Evolutionary conservation across 2,888 invertebrate species (phyloP).

Genomic region (Malachius bipustulatus): DNA sequence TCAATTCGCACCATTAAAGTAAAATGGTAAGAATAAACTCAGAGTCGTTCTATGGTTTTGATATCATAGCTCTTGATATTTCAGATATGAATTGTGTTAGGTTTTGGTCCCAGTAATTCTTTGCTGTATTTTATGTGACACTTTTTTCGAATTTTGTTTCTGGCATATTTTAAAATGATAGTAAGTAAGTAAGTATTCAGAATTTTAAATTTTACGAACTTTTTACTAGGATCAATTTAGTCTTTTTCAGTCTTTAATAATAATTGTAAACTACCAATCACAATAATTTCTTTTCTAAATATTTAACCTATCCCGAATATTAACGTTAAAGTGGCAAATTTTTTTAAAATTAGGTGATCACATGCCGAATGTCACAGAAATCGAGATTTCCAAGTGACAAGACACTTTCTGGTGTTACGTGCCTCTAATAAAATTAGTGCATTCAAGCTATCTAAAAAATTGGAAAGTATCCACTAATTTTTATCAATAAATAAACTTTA

Average conservation of each 20-base stretch:
- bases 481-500: slow-evolving; percentile 19
- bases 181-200: slow-evolving; percentile 21
- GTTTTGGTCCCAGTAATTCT: slow-evolving; percentile 37
- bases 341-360: slow-evolving; percentile 14
- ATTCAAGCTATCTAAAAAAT: no score
- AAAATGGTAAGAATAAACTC: slow-evolving; percentile 13
- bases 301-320: slow-evolving; percentile 21
- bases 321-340: slow-evolving; percentile 18
- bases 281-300: slow-evolving; percentile 23
- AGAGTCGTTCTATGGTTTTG: slow-evolving; percentile 25
- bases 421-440: no score
- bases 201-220: no score
- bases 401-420: slow-evolving; percentile 36
- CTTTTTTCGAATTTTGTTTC: slow-evolving; percentile 20
- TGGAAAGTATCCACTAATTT: no score
- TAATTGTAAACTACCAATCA: slow-evolving; percentile 35
- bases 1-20: slow-evolving; percentile 8
- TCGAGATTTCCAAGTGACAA: slow-evolving; percentile 28
- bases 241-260: slow-evolving; percentile 34
- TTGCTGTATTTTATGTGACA: slow-evolving; percentile 21
- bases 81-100: slow-evolving; percentile 35
- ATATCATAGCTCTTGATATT: slow-evolving; percentile 32
- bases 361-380: slow-evolving; percentile 23
- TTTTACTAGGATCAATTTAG: slow-evolving; percentile 10
- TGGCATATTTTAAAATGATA: slow-evolving; percentile 33